Evolutionary conservation across 2,113 vertebrate genomes (phyloP), one percentile per base, ranked within the genome.

Genomic region (Bagarius yarrelli): DNA sequence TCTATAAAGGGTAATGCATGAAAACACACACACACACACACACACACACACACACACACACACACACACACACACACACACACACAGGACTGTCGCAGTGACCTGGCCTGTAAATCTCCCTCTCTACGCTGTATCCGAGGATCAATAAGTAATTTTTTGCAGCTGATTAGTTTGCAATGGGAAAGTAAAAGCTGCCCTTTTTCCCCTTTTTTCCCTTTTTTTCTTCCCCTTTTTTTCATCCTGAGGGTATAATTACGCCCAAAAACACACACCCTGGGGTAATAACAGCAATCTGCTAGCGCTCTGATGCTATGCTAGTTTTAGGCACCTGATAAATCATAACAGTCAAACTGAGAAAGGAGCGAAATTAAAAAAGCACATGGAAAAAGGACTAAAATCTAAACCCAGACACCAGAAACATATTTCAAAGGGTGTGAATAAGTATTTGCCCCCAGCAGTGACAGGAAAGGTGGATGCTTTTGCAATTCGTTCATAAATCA

Each of bases 81-180:
- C 66, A 78, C 83, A 73, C 81, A 85, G 83, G 75, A 89, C 89
- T 89, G 92, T 92, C 88, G 92, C 94, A 91, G 88, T 94, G 94
- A 95, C 93, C 91, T 91, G 89, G 83, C 86, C 90, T 91, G 91
- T 94, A 93, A 93, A 94, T 90, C 93, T 91, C 89, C 90, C 90
- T 92, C 88, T 84, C 90, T 90, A 91, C 91, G 78, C 76, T 53
- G 72, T 66, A 79, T 81, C 60, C 77, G 56, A 84, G 92, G 94
- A 98, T 99, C 97, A 97, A 98, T 99, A 99, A 98, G 93, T 98
- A 96, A 98, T 99, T 98, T 94, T 96, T 96, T 92, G 95, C 94
- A 96, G 95, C 95, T 96, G 96, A 99, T 98, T 98, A 98, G 95
- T 94, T 96, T 95, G 92, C 93, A 89, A 92, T 91, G 91, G 93